Evolutionary conservation across 2,797 vertebrate genomes (phyloP), one percentile per base, ranked within the genome.

Genomic region (Threskiornis aethiopicus): DNA sequence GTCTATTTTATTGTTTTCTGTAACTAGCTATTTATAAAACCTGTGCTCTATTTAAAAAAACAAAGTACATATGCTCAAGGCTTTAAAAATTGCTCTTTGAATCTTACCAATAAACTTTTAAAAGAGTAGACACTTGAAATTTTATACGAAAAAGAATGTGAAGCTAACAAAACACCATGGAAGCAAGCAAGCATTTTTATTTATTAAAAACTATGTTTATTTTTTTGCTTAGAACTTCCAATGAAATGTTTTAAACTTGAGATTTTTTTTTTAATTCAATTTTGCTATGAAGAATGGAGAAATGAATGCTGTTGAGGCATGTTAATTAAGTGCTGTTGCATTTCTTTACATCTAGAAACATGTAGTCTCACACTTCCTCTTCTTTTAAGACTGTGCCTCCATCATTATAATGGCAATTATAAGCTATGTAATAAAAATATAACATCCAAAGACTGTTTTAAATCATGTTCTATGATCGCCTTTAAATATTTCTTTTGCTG

Each of bases 1-100:
- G 61, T 91, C 78, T 97, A 7, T 97, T 96, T 97, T 98, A 95
- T 92, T 96, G 84, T 97, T 96, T 94, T 94, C 69, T 96, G 46
- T 97, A 89, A 79, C 87, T 96, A 95, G 77, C 83, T 97, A 93
- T 94, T 94, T 97, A 81, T 95, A 94, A 96, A 97, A 92, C 71
- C 75, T 97, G 37, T 97, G 51, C 89, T 97, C 47, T 97, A 92
- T 96, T 97, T 97, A 94, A 97, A 87, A 90, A 91, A 86, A 73
- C 18, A 67, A 59, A 91, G 15, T 57, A 28, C 33, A 1, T 57
- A 31, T 21, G 7, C 69, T 90, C 1, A 4, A 84, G 59, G 78
- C 84, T 84, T 90, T 93, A 92, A 69, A 86, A 84, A 54, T 35
- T 55, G 11, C 20, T 72, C 41, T 58, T 81, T 84, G 39, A 79